phyloP scores from a whole-genome alignment of 2,113 vertebrate genomes.

The Sarotherodon lohbergeri region DNA sequence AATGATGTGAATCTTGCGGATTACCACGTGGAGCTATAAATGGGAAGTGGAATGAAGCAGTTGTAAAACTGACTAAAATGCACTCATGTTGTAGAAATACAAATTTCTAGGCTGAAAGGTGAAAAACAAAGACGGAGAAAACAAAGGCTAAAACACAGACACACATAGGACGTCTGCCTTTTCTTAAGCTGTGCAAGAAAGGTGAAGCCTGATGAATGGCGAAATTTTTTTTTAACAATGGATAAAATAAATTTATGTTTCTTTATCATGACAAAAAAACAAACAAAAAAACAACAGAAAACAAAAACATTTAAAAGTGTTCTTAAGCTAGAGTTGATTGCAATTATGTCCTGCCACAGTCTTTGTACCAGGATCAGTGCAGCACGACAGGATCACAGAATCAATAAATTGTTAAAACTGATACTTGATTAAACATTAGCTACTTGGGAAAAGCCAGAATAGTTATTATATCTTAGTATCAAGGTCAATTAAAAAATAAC shows the following conservation, averaged over 20 bases:
- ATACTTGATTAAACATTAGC: not conserved
- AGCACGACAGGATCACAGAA: not conserved
- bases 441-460: not conserved
- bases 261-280: not conserved
- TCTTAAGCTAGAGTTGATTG: not conserved
- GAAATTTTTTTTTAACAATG: not conserved
- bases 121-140: not conserved
- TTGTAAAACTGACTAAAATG: not conserved
- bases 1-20: not conserved
- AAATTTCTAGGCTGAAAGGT: not conserved
- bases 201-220: not conserved
- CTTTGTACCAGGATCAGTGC: not conserved
- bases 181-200: not conserved
- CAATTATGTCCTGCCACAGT: not conserved
- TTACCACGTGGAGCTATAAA: slow-evolving; percentile 28
- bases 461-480: not conserved
- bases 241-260: not conserved
- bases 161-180: not conserved
- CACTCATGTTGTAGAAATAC: not conserved
- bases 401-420: not conserved
- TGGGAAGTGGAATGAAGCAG: slow-evolving; percentile 17
- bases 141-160: not conserved
- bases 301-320: not conserved
- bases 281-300: not conserved
- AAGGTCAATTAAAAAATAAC: not conserved